phyloP scores from a whole-genome alignment of 2,113 vertebrate genomes.

The Microtus oregoni region DNA sequence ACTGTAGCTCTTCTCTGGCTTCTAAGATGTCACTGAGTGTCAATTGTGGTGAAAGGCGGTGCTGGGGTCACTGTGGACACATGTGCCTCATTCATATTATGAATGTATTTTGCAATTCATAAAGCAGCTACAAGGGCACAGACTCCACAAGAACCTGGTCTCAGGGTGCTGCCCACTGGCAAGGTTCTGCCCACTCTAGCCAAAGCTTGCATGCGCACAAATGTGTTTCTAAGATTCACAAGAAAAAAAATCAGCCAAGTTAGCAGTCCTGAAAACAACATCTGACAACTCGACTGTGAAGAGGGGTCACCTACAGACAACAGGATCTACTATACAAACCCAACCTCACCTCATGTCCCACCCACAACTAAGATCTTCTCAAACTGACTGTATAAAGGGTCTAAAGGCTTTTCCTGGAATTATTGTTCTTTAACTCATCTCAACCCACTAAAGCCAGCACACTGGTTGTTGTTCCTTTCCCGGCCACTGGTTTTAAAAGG shows the following conservation, averaged over 20 bases:
- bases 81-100: not conserved
- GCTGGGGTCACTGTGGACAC: not conserved
- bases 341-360: not conserved
- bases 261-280: not conserved
- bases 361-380: constrained; percentile 29
- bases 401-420: constrained; percentile 69
- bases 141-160: not conserved
- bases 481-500: not conserved
- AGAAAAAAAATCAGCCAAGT: not conserved
- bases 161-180: not conserved
- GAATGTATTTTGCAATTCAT: not conserved
- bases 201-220: not conserved
- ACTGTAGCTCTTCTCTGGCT: not conserved
- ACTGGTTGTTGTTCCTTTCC: not conserved
- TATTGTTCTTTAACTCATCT: constrained; percentile 54
- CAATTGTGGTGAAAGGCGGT: not conserved
- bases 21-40: not conserved
- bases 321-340: not conserved
- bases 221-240: not conserved
- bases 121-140: not conserved
- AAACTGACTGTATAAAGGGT: constrained; percentile 43
- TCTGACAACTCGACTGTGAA: not conserved
- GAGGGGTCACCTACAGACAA: not conserved
- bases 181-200: not conserved
- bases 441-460: constrained; percentile 57